Evolutionary conservation across 2,113 vertebrate genomes (phyloP).

Genomic region (Bufo gargarizans): DNA sequence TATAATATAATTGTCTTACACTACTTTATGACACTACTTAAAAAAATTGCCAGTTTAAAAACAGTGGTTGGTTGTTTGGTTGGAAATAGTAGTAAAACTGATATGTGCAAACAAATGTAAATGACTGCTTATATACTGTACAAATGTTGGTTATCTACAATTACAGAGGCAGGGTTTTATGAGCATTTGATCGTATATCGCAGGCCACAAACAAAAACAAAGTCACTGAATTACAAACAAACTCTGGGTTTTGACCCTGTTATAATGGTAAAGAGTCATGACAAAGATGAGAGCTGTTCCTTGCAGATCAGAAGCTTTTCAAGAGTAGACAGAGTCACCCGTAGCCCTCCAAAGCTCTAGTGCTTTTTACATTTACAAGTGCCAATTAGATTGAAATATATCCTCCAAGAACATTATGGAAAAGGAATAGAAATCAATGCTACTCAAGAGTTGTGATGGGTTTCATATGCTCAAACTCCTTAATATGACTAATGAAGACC

Average conservation of each 20-base stretch:
- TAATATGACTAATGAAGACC: constrained; percentile 48
- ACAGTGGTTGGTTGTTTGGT: background rate
- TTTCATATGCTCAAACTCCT: constrained; percentile 29
- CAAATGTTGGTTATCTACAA: background rate
- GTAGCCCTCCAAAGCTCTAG: constrained; percentile 30
- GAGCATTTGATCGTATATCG: constrained; percentile 7
- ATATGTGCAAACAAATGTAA: background rate
- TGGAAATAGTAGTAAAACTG: background rate
- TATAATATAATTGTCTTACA: no score
- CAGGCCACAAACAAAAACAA: constrained; percentile 62
- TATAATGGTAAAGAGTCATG: constrained; percentile 47
- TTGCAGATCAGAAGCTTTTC: constrained; percentile 61
- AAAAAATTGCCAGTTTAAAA: no score
- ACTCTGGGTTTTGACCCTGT: constrained; percentile 58
- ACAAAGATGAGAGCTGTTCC: constrained; percentile 43
- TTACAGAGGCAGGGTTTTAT: background rate
- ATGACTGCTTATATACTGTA: background rate
- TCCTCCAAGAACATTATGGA: constrained; percentile 59
- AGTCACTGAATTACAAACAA: constrained; percentile 28
- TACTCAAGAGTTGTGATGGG: constrained; percentile 54
- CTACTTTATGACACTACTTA: no score
- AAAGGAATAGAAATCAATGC: constrained; percentile 60
- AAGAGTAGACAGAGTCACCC: constrained; percentile 52
- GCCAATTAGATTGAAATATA: constrained; percentile 69
- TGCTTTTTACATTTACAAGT: constrained; percentile 63